Conservation (phyloP, 2,797 vertebrate species). For the Pipistrellus pipistrellus region DNA sequence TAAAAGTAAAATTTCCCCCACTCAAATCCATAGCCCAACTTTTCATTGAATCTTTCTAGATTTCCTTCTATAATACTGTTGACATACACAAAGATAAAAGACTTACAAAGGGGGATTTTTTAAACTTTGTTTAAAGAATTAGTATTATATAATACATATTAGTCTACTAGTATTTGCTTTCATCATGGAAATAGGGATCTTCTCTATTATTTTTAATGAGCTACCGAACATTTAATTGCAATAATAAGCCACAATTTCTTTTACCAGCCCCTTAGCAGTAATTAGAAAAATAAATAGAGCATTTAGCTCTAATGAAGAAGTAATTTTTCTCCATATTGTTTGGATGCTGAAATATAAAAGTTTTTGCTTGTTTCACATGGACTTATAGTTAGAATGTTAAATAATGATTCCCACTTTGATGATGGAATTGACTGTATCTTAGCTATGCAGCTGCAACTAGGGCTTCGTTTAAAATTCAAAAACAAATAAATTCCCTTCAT, state of each 20-base stretch:
- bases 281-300: conserved; percentile 27
- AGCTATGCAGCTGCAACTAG: neutral
- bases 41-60: neutral
- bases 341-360: neutral
- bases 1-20: neutral
- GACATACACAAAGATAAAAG: conserved; percentile 4
- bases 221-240: neutral
- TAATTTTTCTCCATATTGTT: conserved; percentile 11
- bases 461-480: neutral
- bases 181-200: conserved; percentile 35
- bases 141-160: neutral
- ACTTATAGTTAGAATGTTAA: neutral
- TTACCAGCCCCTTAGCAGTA: neutral
- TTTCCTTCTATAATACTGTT: conserved; percentile 12
- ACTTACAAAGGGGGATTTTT: conserved; percentile 8
- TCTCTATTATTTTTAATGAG: conserved; percentile 59
- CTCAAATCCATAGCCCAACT: neutral
- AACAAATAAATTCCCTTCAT: conserved; percentile 9
- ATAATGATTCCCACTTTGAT: neutral
- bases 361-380: neutral
- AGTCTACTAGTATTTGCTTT: neutral
- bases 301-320: neutral
- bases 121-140: conserved; percentile 27
- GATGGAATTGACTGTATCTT: conserved; percentile 31
- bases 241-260: conserved; percentile 11